Evolutionary conservation across 2,797 vertebrate genomes (phyloP).

Genomic region (Pangasius krempfi): DNA sequence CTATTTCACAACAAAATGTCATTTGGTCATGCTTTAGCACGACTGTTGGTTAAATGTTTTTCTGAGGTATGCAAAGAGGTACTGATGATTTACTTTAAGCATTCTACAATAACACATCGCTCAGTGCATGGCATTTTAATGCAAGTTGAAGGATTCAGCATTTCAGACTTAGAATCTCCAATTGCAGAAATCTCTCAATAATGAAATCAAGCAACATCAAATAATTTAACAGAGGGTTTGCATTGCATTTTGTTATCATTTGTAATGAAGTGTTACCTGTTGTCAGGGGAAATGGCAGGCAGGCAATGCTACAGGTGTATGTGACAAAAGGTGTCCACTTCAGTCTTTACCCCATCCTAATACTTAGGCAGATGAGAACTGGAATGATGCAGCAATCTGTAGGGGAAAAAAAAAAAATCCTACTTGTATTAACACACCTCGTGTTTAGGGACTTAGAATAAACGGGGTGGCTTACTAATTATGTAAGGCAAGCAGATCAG

Average conservation of each 20-base stretch:
- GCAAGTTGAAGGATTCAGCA: not conserved
- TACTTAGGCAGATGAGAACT: conserved; percentile 9
- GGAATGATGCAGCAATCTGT: not conserved
- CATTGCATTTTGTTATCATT: not conserved
- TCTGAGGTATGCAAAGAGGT: not conserved
- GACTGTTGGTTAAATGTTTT: not conserved
- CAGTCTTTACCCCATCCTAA: conserved; percentile 57
- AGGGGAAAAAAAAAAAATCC: not conserved
- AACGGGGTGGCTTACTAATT: not conserved
- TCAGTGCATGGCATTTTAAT: not conserved
- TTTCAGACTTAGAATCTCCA: not conserved
- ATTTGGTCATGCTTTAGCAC: not conserved
- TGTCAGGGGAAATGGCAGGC: conserved; percentile 32
- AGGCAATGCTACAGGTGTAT: conserved; percentile 36
- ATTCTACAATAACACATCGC: not conserved
- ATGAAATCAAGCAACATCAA: not conserved
- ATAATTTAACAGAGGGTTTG: not conserved
- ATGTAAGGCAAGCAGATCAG: not conserved
- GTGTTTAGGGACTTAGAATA: not conserved
- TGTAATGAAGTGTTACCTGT: conserved; percentile 36
- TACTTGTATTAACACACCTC: not conserved
- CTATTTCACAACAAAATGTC: no score
- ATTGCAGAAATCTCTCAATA: not conserved
- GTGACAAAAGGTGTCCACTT: not conserved
- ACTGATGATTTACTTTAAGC: not conserved